These are phyloP conservation scores for Epinotia bilunana DNA, from an alignment of 2,888 invertebrate species.

Conservation along the genomic window DNA sequence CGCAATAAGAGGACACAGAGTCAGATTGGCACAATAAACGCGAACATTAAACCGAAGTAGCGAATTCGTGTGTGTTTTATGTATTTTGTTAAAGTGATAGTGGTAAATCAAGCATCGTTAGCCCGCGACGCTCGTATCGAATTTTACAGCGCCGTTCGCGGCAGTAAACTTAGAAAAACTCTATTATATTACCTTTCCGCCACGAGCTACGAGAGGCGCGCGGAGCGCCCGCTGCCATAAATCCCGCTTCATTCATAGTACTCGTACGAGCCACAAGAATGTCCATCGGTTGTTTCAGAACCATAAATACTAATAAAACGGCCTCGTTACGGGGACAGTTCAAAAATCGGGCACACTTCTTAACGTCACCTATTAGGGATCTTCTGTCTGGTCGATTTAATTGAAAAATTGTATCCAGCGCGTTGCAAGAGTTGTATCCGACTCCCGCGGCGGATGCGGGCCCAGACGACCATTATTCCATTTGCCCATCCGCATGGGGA, in stretches of 20 bases:
- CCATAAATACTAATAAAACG: slow-evolving; percentile 83
- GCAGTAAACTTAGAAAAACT: slow-evolving; percentile 80
- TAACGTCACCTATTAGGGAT: slow-evolving; percentile 85
- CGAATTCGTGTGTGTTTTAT: slow-evolving; percentile 72
- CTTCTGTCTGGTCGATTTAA: slow-evolving; percentile 83
- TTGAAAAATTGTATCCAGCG: slow-evolving; percentile 84
- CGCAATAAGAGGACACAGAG: slow-evolving; percentile 43
- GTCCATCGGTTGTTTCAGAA: slow-evolving; percentile 74
- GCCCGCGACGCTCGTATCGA: slow-evolving; percentile 73
- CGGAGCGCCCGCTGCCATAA: slow-evolving; percentile 62
- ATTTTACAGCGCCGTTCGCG: slow-evolving; percentile 75
- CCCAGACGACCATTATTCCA: slow-evolving; percentile 84
- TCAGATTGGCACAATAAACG: slow-evolving; percentile 64
- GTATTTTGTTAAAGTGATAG: slow-evolving; percentile 75
- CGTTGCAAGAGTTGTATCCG: slow-evolving; percentile 81
- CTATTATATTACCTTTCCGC: slow-evolving; percentile 67
- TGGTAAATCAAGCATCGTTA: slow-evolving; percentile 80
- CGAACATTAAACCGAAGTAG: slow-evolving; percentile 64
- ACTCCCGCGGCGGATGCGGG: slow-evolving; percentile 83
- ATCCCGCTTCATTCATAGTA: slow-evolving; percentile 79
- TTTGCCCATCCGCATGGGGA: slow-evolving; percentile 84
- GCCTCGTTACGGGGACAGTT: slow-evolving; percentile 81
- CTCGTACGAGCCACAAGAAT: slow-evolving; percentile 68
- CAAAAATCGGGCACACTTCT: slow-evolving; percentile 84
- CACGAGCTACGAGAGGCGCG: slow-evolving; percentile 64